Evolutionary conservation across 2,113 vertebrate genomes (phyloP), one percentile per base, ranked within the genome.

Genomic region (Oxyura jamaicensis): DNA sequence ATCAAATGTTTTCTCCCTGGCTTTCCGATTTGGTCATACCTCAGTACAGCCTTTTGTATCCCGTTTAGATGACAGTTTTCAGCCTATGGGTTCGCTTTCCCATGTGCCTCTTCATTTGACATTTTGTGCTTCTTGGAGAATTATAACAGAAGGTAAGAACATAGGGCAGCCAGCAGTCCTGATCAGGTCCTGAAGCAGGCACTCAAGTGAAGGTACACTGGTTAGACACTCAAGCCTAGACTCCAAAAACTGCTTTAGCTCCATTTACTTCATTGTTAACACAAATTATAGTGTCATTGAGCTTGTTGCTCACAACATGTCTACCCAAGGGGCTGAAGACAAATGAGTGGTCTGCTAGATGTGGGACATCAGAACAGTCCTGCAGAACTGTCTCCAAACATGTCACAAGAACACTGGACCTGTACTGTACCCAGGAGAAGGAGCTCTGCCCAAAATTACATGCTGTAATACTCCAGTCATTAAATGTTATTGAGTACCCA

Each of bases 11-110:
- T 99, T 99, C 75, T 98, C 98, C 7, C 95, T 99, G 39, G 98
- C 98, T 33, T 99, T 98, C 90, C 98, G 98, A 21, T 99, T 99
- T 1, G 98, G 98, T 48, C 99, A 99, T 59, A 87, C 98, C 0
- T 94, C 97, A 5, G 96, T 99, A 52, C 98, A 97, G 90, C 98
- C 98, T 17, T n/a, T 96, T 33, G 80, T 99, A 44, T 67, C 89
- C 88, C 97, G 98, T n/a, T 85, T 98, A 91, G 87, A 98, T 58
- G 94, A 94, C 31, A 48, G 11, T 33, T 98, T 98, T 83, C 97
- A 91, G 56, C 96, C 98, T 63, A 39, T 97, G 62, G 2, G n/a
- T 20, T 89, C 31, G 17, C 97, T 97, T 39, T 97, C 97, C 90
- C 97, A 68, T 1, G 91, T 98, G 11, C 97, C 97, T 81, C 88